Evolutionary conservation across 1,140 invertebrate genomes (phyloP).

Genomic region (Drosophila orosa): DNA sequence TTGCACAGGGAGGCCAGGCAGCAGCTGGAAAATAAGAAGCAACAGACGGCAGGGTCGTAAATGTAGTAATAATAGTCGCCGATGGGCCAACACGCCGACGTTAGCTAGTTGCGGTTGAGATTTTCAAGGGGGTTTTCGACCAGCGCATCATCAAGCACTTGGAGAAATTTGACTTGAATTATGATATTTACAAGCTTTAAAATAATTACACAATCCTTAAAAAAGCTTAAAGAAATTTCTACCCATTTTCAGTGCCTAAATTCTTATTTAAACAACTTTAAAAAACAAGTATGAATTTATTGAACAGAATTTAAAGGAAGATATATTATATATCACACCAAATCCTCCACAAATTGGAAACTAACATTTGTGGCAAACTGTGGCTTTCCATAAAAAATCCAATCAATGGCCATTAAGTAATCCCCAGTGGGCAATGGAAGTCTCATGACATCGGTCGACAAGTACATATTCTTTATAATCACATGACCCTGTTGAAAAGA

Average conservation of each 20-base stretch:
- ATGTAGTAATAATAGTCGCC: constrained; percentile 73
- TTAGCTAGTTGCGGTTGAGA: constrained; percentile 39
- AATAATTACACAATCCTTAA: background rate
- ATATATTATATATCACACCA: background rate
- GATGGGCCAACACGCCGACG: constrained; percentile 49
- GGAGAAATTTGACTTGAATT: background rate
- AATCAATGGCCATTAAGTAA: constrained; percentile 13
- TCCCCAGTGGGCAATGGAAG: constrained; percentile 13
- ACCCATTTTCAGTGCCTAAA: background rate
- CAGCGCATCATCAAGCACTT: constrained; percentile 26
- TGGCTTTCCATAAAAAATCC: constrained; percentile 11
- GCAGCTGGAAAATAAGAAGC: constrained; percentile 35
- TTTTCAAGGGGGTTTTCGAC: constrained; percentile 12
- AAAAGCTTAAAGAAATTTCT: too few relatives aligned
- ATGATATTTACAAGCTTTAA: too few relatives aligned
- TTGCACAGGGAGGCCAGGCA: constrained; percentile 1
- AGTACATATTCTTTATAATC: constrained; percentile 16
- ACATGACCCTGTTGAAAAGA: constrained; percentile 9
- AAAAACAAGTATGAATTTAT: background rate
- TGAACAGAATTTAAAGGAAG: background rate
- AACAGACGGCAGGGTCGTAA: constrained; percentile 61
- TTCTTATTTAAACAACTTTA: background rate
- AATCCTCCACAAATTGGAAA: constrained; percentile 19
- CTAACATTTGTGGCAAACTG: constrained; percentile 22
- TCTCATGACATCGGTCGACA: constrained; percentile 6